Conservation (phyloP, 2,797 vertebrate species). For the Sebastes matsubarae region DNA sequence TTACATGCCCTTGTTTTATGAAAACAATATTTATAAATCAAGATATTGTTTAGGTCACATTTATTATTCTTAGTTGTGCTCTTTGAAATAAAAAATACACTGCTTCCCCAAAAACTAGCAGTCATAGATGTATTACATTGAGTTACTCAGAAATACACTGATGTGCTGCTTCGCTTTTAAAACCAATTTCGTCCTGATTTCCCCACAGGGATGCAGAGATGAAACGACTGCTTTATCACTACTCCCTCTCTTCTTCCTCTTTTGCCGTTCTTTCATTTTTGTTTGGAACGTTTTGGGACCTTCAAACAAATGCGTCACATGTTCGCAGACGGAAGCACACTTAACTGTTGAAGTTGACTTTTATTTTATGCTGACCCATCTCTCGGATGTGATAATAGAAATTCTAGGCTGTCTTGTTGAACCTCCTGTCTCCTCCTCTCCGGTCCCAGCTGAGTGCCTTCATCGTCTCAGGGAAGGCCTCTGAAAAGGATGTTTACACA, state of each 20-base stretch:
- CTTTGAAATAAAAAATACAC: conserved; percentile 9
- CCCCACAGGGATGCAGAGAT: conserved; percentile 53
- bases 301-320: conserved; percentile 51
- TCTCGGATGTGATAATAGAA: conserved; percentile 66
- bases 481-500: conserved; percentile 75
- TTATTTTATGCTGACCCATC: conserved; percentile 67
- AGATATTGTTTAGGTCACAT: conserved; percentile 5
- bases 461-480: conserved; percentile 60
- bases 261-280: conserved; percentile 11
- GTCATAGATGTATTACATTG: conserved; percentile 20
- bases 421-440: conserved; percentile 33
- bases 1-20: neutral
- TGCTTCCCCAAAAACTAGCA: conserved; percentile 8
- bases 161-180: conserved; percentile 44
- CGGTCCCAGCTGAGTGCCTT: conserved; percentile 66
- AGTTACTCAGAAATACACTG: conserved; percentile 37
- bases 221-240: conserved; percentile 55
- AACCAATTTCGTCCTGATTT: conserved; percentile 50
- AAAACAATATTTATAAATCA: conserved; percentile 18
- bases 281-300: conserved; percentile 41
- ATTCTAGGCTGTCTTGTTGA: conserved; percentile 57
- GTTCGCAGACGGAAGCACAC: conserved; percentile 30
- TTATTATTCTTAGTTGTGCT: conserved; percentile 9
- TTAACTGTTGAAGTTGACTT: conserved; percentile 52
- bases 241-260: conserved; percentile 2